Evolutionary conservation across 1,140 invertebrate genomes (phyloP), one percentile per base, ranked within the genome.

Genomic region (Bradynema listronoti): DNA sequence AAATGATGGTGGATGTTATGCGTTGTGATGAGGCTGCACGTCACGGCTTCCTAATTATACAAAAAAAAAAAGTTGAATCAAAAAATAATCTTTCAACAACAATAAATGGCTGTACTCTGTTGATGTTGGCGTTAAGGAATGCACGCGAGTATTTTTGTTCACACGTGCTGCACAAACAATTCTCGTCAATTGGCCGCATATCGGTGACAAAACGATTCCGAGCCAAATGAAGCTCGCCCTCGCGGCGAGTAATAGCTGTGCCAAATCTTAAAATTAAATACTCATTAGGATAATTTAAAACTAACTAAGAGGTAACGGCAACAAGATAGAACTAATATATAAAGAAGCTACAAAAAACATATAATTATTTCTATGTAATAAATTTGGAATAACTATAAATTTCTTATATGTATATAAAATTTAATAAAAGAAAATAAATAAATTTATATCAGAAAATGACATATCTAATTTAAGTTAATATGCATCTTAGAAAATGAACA

Each of bases 1-100:
- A 88, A 86, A 83, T 89, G 87, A 79, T 87, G 91, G 36, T 86
- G 84, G 51, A 94, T 83, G 80, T 96, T 96, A 78, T 96, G 91
- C 43, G 92, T 84, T 24, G 88, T 87, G 2, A 96, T 74, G n/a
- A 95, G 80, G 79, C 91, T 89, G 80, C 91, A 93, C 27, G 89
- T 87, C 1, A 91, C 88, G n/a, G 90, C 84, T 81, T 95, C 88
- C 56, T 86, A 50, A 51, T n/a, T n/a, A n/a, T n/a, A n/a, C n/a
- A 77, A 54, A 22, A 53, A 45, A 25, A 9, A 6, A 43, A 34
- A 29, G 19, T 36, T 7, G 6, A 29, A 43, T 39, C 29, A 41
- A 24, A 32, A 16, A 61, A 61, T 11, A 14, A 5, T 50, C 51
- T 27, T 32, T 29, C n/a, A 11, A 57, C 55, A 59, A n/a, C 36